These are phyloP conservation scores for Malaclemys terrapin DNA, from an alignment of 2,113 vertebrate species.

Conservation along the genomic window DNA sequence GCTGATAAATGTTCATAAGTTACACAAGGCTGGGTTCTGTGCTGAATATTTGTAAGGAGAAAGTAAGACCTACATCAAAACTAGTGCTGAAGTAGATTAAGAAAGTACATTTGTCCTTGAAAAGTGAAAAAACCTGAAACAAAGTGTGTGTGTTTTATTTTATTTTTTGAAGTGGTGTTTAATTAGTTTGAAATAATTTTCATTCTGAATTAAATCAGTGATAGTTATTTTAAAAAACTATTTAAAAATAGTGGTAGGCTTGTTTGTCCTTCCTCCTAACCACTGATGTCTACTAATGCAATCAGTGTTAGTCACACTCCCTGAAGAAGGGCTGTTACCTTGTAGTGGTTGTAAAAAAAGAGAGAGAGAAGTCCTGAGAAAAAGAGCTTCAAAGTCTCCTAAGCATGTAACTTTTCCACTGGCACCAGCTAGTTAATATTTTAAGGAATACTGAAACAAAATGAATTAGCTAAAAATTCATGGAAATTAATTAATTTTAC, in stretches of 20 bases:
- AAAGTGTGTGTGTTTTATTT: not conserved
- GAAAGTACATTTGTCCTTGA: not conserved
- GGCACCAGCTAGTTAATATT: not conserved
- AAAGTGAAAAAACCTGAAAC: not conserved
- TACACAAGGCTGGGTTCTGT: not conserved
- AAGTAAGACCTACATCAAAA: not conserved
- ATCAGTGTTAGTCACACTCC: not conserved
- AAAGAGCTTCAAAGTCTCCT: not conserved
- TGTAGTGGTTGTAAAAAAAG: not conserved
- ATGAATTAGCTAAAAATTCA: no score
- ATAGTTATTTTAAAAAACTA: not conserved
- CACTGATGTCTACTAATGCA: not conserved
- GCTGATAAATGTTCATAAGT: not conserved
- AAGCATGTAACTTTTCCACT: not conserved
- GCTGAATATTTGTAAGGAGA: not conserved
- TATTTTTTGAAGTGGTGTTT: no score
- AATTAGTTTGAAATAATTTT: not conserved
- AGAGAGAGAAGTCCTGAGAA: not conserved
- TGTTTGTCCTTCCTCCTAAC: not conserved
- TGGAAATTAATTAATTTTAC: no score
- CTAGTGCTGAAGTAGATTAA: not conserved
- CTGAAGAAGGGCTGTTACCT: not conserved
- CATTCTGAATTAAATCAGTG: not conserved
- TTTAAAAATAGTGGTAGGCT: not conserved
- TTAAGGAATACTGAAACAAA: not conserved